phyloP scores from a whole-genome alignment of 1,140 invertebrate genomes.

The Sarcophaga bullata region DNA sequence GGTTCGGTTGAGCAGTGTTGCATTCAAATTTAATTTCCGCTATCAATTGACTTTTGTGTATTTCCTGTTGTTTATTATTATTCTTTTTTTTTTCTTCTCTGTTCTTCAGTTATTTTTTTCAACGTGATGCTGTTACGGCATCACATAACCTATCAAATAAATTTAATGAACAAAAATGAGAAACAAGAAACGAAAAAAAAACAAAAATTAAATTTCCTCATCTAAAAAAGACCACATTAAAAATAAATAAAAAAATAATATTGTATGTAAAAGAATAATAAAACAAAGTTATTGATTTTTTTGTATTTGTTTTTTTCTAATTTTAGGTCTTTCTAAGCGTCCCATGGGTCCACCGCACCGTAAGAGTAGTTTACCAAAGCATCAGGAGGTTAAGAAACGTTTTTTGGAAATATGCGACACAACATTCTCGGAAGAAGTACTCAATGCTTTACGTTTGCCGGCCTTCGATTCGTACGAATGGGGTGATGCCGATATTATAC shows the following conservation, averaged over 20 bases:
- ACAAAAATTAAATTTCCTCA: not conserved
- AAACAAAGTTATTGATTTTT: not conserved
- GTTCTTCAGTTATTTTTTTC: not conserved
- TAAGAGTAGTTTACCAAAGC: conserved; percentile 66
- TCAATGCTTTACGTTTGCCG: conserved; percentile 72
- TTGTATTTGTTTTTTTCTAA: not conserved
- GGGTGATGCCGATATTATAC: conserved; percentile 85
- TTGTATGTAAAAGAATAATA: not conserved
- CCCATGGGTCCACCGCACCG: conserved; percentile 63
- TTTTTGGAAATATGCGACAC: conserved; percentile 66
- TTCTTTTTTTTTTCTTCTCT: not conserved
- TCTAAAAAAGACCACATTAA: not conserved
- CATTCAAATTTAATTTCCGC: conserved; percentile 42
- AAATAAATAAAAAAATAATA: not conserved
- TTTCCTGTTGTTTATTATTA: conserved; percentile 19
- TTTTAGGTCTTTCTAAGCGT: conserved; percentile 63
- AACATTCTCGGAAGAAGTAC: conserved; percentile 64
- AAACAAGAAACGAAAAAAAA: not conserved
- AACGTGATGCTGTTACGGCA: too few species aligned
- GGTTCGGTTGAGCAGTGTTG: conserved; percentile 10
- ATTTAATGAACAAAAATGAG: too few species aligned
- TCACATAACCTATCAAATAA: too few species aligned
- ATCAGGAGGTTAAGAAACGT: conserved; percentile 64
- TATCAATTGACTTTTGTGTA: conserved; percentile 32
- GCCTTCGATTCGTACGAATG: conserved; percentile 86